Evolutionary conservation across 2,797 vertebrate genomes (phyloP), one percentile per base, ranked within the genome.

Genomic region (Macropodus opercularis): DNA sequence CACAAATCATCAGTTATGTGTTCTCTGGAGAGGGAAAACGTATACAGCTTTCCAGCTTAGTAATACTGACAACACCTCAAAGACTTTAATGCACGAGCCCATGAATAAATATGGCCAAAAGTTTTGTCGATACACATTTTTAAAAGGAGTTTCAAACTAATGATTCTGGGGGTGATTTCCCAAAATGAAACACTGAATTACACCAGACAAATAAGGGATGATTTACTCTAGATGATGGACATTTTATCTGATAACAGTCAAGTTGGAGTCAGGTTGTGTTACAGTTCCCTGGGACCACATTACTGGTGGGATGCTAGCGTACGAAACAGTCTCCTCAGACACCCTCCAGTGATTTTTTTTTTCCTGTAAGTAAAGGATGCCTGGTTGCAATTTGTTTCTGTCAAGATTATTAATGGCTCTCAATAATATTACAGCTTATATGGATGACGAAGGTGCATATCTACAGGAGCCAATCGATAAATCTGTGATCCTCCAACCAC

Each of bases 351-450:
- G 63, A 63, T 83, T 64, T 63, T 34, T 53, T 59, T 43, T 49
- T 63, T 69, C 49, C 71, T 79, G 72, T 86, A 85, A 88, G 86
- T 85, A 87, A 89, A 90, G 75, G 82, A 82, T 79, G 83, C 76
- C 80, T 76, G 62, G 77, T 77, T 65, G 76, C 84, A 90, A 89
- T 92, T 92, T 88, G 84, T 89, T 90, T 89, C 87, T 89, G 90
- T 89, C 91, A 86, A 38, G 22, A 74, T 91, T 90, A 93, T 91
- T 90, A 92, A 92, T 92, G 91, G 52, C 73, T 78, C 80, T 89
- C 85, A 90, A 91, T 92, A 90, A 89, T 85, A 89, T 85, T 88
- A 82, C 85, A 89, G 83, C 84, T 88, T 87, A 87, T 88, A 90
- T 89, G 88, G 88, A 89, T 89, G 89, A 86, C 86, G 75, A 90